Percentiles rank a stretch among this genome's conserved stretches.
These are phyloP conservation scores for Pherbina coryleti DNA, from an alignment of 2,888 invertebrate genomes.

Conservation along the genomic window DNA sequence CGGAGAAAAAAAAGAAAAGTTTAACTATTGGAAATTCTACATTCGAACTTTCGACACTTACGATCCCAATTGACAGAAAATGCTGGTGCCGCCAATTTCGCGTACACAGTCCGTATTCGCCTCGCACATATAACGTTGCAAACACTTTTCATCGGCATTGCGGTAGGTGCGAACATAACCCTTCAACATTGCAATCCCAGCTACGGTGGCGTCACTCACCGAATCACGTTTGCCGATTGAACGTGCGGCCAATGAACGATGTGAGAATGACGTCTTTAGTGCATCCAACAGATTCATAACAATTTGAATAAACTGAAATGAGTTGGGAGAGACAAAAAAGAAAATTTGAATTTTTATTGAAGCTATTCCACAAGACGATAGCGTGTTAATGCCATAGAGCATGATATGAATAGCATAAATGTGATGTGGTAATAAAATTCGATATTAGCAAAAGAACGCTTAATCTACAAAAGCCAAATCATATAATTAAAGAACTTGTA, in stretches of 20 bases:
- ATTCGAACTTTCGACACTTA: conserved; percentile 71
- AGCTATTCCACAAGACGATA: neutral
- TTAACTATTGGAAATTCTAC: conserved; percentile 16
- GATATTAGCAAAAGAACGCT: neutral
- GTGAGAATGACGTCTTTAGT: conserved; percentile 92
- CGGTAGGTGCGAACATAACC: conserved; percentile 87
- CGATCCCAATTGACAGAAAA: conserved; percentile 95
- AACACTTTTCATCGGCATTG: conserved; percentile 84
- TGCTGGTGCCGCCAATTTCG: conserved; percentile 84
- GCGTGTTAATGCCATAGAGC: neutral
- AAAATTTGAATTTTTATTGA: neutral
- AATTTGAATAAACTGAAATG: conserved; percentile 87
- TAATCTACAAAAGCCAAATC: conserved; percentile 11
- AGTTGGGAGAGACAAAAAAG: conserved; percentile 33
- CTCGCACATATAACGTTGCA: conserved; percentile 90
- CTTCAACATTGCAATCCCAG: conserved; percentile 89
- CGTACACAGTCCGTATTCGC: conserved; percentile 88
- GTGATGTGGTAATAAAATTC: neutral
- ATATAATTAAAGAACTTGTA: conserved; percentile 11
- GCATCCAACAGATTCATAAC: conserved; percentile 92
- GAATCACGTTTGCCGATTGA: conserved; percentile 89
- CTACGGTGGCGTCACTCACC: conserved; percentile 90
- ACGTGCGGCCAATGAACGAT: conserved; percentile 86
- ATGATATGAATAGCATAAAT: neutral
- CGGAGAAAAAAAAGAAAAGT: neutral